Conservation (phyloP, 2,888 invertebrate species). For the Cantharis lateralis region DNA sequence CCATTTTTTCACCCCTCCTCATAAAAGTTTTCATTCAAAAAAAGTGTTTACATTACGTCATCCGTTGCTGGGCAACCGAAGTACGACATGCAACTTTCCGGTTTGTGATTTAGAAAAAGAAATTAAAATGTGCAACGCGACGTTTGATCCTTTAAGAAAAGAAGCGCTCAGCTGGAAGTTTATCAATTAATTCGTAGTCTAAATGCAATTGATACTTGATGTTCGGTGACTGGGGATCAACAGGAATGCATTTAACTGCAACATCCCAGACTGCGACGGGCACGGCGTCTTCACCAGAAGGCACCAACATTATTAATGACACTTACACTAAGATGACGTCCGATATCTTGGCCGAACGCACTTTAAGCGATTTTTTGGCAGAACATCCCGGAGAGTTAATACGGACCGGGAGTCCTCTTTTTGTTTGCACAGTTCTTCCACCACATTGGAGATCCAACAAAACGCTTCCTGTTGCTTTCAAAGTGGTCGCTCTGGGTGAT, state of each 20-base stretch:
- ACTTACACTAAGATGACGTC: slow-evolving; percentile 80
- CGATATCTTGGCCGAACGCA: slow-evolving; percentile 81
- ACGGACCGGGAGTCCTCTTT: slow-evolving; percentile 92
- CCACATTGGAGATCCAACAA: slow-evolving; percentile 98
- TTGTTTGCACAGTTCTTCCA: slow-evolving; percentile 90
- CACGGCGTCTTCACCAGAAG: slow-evolving; percentile 72
- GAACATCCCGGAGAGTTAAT: slow-evolving; percentile 93
- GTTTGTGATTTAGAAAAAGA: slow-evolving; percentile 14
- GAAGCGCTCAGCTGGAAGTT: slow-evolving; percentile 2
- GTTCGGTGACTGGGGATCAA: slow-evolving; percentile 49
- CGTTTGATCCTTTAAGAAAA: not conserved
- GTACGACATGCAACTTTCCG: slow-evolving; percentile 37
- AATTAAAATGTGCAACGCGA: not conserved
- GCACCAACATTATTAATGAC: slow-evolving; percentile 75
- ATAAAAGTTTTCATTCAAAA: slow-evolving; percentile 66
- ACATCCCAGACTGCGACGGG: slow-evolving; percentile 59
- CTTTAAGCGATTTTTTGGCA: slow-evolving; percentile 80
- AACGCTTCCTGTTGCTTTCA: slow-evolving; percentile 93
- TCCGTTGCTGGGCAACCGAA: slow-evolving; percentile 54
- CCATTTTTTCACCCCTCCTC: slow-evolving; percentile 56
- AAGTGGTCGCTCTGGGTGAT: slow-evolving; percentile 90
- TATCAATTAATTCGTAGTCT: slow-evolving; percentile 4
- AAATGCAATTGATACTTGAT: slow-evolving; percentile 38
- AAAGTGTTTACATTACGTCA: slow-evolving; percentile 56
- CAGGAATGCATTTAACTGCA: slow-evolving; percentile 57